A percentile compares a stretch with the other conserved stretches of the same genome.
phyloP scores from a whole-genome alignment of 2,797 vertebrate genomes.

The Siniperca scherzeri region DNA sequence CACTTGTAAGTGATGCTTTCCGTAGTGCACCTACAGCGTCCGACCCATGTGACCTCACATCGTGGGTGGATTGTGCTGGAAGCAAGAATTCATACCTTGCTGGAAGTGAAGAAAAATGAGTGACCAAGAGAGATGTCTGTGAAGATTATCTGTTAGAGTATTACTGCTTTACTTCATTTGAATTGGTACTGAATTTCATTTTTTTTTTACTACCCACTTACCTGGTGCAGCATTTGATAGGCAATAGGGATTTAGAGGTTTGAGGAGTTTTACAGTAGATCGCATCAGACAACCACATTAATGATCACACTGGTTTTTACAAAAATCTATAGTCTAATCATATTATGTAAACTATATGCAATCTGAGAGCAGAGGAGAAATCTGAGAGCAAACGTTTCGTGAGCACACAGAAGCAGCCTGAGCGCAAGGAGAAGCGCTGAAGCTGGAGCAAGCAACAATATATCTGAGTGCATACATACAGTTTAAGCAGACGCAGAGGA shows the following conservation, averaged over 20 bases:
- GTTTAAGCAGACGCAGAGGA: too few relatives aligned
- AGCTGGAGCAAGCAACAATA: too few relatives aligned
- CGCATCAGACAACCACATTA: neutral
- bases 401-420: too few relatives aligned
- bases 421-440: too few relatives aligned
- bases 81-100: neutral
- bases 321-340: neutral
- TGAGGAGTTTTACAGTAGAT: neutral
- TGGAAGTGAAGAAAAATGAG: neutral
- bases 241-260: neutral
- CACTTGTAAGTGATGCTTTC: neutral
- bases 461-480: too few relatives aligned
- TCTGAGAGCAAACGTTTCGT: too few relatives aligned
- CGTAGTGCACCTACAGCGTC: neutral
- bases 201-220: neutral
- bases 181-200: neutral
- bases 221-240: neutral
- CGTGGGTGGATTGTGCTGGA: neutral
- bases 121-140: neutral
- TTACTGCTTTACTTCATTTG: neutral
- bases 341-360: neutral
- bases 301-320: neutral
- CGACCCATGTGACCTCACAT: neutral
- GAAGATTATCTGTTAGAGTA: neutral
- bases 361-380: too few relatives aligned